These are phyloP conservation scores for Dyspetes luteomarginatus DNA, from an alignment of 2,888 invertebrate genomes.

Conservation along the genomic window DNA sequence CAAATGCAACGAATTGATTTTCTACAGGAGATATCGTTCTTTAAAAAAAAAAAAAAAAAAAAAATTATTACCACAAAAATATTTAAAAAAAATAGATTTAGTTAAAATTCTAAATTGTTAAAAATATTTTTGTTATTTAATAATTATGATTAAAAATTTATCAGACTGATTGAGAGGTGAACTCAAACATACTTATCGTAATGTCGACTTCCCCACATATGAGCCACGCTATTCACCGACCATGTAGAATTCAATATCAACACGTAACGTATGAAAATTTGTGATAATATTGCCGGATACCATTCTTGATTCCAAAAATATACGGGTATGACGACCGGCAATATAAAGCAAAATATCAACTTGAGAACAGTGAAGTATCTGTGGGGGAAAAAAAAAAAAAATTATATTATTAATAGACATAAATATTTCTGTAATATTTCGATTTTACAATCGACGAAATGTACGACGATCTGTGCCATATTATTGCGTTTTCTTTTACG, in stretches of 20 bases:
- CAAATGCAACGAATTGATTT: conserved; percentile 89
- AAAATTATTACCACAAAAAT: neutral
- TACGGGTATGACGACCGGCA: conserved; percentile 86
- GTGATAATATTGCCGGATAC: conserved; percentile 83
- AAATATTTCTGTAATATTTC: neutral
- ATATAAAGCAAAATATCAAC: conserved; percentile 84
- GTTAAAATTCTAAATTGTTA: too few relatives aligned
- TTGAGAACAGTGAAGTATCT: conserved; percentile 85
- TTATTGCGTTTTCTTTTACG: neutral
- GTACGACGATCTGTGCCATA: neutral
- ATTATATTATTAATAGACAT: neutral
- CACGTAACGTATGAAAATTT: conserved; percentile 84
- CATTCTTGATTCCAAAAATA: conserved; percentile 85
- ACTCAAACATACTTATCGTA: conserved; percentile 76
- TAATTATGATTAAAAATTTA: neutral
- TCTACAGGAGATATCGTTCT: conserved; percentile 92
- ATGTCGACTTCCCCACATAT: conserved; percentile 80
- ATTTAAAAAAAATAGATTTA: neutral
- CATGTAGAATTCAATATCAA: conserved; percentile 85
- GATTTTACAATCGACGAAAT: neutral
- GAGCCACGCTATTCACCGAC: conserved; percentile 86
- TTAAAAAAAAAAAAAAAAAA: conserved; percentile 69
- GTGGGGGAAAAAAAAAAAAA: conserved; percentile 43
- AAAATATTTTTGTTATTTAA: too few relatives aligned
- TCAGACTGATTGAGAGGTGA: neutral